These are phyloP conservation scores for Prionailurus viverrinus DNA, from an alignment of 2,113 vertebrate species.

Conservation along the genomic window DNA sequence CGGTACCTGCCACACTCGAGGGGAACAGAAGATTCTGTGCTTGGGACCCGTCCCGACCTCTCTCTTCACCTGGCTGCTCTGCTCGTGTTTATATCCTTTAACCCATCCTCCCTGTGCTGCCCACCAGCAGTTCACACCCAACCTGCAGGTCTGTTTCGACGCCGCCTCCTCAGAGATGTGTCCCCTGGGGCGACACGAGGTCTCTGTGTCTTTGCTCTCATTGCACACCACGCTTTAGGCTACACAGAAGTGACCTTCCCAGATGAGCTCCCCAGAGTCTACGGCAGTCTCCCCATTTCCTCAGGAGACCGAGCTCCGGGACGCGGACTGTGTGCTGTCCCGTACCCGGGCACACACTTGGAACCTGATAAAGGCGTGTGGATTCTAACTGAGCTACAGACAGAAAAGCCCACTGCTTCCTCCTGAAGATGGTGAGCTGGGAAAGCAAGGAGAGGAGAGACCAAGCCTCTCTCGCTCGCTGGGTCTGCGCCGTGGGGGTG, in stretches of 20 bases:
- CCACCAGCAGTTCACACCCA: no score
- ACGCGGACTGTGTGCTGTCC: not conserved
- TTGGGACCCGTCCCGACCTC: not conserved
- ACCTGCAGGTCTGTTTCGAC: not conserved
- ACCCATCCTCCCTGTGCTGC: not conserved
- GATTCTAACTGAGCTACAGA: not conserved
- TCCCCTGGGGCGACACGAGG: not conserved
- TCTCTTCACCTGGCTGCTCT: not conserved
- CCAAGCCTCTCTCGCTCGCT: no score
- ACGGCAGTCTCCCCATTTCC: not conserved
- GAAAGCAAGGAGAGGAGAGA: not conserved
- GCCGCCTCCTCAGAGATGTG: not conserved
- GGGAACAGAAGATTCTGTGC: not conserved
- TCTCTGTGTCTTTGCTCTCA: not conserved
- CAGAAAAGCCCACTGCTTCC: not conserved
- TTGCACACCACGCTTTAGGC: not conserved
- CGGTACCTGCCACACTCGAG: not conserved
- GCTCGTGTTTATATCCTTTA: not conserved
- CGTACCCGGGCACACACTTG: not conserved
- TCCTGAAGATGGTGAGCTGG: not conserved
- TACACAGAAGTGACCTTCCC: not conserved
- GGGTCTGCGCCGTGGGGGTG: accelerated
- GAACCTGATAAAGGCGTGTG: not conserved
- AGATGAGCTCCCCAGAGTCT: not conserved
- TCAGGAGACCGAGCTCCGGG: not conserved